These are phyloP conservation scores for Raphicerus campestris DNA, from an alignment of 2,113 vertebrate genomes.

Conservation along the genomic window DNA sequence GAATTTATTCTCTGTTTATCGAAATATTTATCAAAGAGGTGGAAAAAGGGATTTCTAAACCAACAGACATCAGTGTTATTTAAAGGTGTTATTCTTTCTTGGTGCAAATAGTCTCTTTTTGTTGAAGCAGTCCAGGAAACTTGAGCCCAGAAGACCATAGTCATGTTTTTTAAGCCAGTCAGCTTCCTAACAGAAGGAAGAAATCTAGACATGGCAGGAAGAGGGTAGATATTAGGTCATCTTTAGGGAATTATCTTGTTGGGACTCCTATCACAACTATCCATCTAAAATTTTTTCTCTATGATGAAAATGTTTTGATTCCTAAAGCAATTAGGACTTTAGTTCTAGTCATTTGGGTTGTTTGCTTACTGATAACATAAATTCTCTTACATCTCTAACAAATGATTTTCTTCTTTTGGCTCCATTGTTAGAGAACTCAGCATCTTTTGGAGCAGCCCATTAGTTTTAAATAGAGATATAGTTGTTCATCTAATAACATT, in stretches of 20 bases:
- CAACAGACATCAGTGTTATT: neutral
- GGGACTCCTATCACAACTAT: neutral
- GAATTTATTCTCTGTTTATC: neutral
- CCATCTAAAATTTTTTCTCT: neutral
- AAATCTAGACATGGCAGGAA: neutral
- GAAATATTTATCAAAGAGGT: neutral
- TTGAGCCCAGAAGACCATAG: neutral
- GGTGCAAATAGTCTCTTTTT: neutral
- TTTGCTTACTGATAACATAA: neutral
- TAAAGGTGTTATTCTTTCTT: neutral
- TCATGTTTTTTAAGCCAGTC: neutral
- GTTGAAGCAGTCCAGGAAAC: neutral
- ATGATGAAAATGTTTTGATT: neutral
- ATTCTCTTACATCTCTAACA: neutral
- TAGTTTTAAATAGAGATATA: constrained; percentile 15
- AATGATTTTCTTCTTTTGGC: neutral
- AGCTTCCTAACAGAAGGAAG: neutral
- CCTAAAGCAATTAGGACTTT: neutral
- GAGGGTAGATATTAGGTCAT: neutral
- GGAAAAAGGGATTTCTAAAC: neutral
- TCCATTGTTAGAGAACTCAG: neutral
- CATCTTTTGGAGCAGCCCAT: neutral
- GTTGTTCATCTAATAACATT: neutral
- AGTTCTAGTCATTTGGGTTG: neutral
- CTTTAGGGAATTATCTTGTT: neutral